Evolutionary conservation across 1,140 invertebrate species (phyloP).

Genomic region (Oncopodura yosiiana): DNA sequence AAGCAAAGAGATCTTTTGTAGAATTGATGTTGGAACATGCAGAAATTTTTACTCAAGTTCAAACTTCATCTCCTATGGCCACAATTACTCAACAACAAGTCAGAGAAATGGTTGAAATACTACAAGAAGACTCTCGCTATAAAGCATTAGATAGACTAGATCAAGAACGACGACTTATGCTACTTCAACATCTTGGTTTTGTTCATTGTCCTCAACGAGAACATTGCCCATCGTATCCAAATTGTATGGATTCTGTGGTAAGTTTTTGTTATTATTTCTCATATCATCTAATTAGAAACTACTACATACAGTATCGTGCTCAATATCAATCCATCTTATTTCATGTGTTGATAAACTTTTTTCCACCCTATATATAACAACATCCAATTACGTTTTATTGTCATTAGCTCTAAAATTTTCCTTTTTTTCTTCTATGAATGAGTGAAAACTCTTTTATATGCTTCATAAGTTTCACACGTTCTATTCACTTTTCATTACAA

Average conservation of each 20-base stretch:
- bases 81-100: conserved; percentile 88
- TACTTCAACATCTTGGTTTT: conserved; percentile 91
- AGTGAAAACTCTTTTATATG: too few species aligned
- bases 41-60: conserved; percentile 87
- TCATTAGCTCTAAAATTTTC: too few species aligned
- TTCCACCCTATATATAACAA: too few species aligned
- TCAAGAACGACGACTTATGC: conserved; percentile 84
- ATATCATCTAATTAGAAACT: too few species aligned
- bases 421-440: too few species aligned
- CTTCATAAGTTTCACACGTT: too few species aligned
- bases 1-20: conserved; percentile 58
- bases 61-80: conserved; percentile 74
- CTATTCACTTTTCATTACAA: too few species aligned
- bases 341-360: too few species aligned
- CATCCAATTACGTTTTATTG: too few species aligned
- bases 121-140: conserved; percentile 50
- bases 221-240: conserved; percentile 80
- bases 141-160: conserved; percentile 85
- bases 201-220: conserved; percentile 89
- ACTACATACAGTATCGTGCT: too few species aligned
- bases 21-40: conserved; percentile 88
- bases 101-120: conserved; percentile 62
- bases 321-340: too few species aligned
- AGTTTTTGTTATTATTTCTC: too few species aligned
- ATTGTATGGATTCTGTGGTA: conserved; percentile 80